phyloP scores from a whole-genome alignment of 2,888 invertebrate species.

The Carcina quercana region DNA sequence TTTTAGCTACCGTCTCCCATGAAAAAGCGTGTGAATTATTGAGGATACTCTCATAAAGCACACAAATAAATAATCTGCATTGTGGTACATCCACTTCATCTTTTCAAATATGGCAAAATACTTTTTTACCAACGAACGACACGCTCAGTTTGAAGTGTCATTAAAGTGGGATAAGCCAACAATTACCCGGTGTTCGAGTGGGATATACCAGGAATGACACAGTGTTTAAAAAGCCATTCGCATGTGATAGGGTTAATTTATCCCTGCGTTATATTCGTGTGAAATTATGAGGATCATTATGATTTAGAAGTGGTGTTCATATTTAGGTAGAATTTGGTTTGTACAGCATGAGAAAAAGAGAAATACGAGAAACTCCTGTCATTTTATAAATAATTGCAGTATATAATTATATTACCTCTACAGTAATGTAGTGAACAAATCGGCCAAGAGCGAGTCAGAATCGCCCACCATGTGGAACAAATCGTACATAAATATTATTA shows the following conservation, averaged over 20 bases:
- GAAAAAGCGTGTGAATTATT: slow-evolving; percentile 12
- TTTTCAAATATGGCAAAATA: slow-evolving; percentile 13
- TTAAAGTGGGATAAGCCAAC: slow-evolving; percentile 54
- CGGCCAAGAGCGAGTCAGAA: no score
- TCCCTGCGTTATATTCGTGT: slow-evolving; percentile 2
- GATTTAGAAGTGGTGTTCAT: no score
- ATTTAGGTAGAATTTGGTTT: no score
- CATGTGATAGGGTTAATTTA: slow-evolving; percentile 30
- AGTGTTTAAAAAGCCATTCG: slow-evolving; percentile 34
- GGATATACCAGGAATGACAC: slow-evolving; percentile 45
- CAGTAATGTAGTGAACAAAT: no score
- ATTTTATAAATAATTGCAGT: no score
- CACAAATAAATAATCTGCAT: slow-evolving; percentile 20
- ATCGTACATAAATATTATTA: no score
- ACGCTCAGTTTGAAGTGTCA: slow-evolving; percentile 45
- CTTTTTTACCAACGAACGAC: slow-evolving; percentile 36
- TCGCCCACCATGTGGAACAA: no score
- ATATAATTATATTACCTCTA: no score
- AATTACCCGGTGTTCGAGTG: slow-evolving; percentile 47
- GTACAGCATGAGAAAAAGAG: no score
- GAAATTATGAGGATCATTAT: slow-evolving; percentile 17
- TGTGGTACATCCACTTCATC: slow-evolving; percentile 39
- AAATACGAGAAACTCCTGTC: no score
- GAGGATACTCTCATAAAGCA: slow-evolving; percentile 7
- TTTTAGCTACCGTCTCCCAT: no score